A percentile compares a stretch with the other conserved stretches of the same genome.
Conservation (phyloP, 2,113 vertebrate genomes). For the Poeciliopsis turrubarensis region DNA sequence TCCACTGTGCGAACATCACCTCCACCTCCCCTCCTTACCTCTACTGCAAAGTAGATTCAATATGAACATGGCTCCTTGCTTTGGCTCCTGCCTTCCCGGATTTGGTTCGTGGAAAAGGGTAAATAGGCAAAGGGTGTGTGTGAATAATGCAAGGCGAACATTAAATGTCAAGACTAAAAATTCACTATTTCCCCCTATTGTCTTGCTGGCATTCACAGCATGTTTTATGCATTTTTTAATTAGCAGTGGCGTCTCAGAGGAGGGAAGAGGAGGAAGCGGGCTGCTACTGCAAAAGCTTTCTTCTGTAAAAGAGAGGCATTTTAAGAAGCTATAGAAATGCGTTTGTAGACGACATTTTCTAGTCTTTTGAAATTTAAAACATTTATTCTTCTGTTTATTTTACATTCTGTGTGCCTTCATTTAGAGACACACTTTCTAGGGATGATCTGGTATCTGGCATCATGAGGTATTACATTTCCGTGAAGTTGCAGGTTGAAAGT, state of each 20-base stretch:
- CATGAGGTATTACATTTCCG: neutral
- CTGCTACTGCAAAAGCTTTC: slow-evolving; percentile 33
- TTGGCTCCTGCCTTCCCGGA: slow-evolving; percentile 19
- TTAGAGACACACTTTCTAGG: neutral
- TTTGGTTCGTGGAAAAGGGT: slow-evolving; percentile 53
- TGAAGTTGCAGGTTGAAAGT: neutral
- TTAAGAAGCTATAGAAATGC: slow-evolving; percentile 26
- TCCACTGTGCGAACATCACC: neutral
- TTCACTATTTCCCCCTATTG: slow-evolving; percentile 72
- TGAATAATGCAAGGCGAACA: slow-evolving; percentile 78
- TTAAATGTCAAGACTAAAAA: slow-evolving; percentile 80
- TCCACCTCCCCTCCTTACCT: neutral
- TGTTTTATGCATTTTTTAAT: slow-evolving; percentile 83
- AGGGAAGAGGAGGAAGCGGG: slow-evolving; percentile 20
- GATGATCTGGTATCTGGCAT: neutral
- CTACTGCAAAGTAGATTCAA: slow-evolving; percentile 46
- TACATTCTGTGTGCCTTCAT: neutral
- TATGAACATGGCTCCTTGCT: slow-evolving; percentile 33
- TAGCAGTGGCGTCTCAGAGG: slow-evolving; percentile 61
- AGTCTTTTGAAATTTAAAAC: neutral
- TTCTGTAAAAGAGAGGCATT: slow-evolving; percentile 37
- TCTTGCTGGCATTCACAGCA: slow-evolving; percentile 72
- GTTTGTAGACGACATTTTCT: neutral
- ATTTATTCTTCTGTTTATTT: neutral
- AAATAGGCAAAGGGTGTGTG: slow-evolving; percentile 72